These are phyloP conservation scores for Apostichopus californicus DNA, from an alignment of 35 echinoderm and acorn worm genomes.

Conservation along the genomic window DNA sequence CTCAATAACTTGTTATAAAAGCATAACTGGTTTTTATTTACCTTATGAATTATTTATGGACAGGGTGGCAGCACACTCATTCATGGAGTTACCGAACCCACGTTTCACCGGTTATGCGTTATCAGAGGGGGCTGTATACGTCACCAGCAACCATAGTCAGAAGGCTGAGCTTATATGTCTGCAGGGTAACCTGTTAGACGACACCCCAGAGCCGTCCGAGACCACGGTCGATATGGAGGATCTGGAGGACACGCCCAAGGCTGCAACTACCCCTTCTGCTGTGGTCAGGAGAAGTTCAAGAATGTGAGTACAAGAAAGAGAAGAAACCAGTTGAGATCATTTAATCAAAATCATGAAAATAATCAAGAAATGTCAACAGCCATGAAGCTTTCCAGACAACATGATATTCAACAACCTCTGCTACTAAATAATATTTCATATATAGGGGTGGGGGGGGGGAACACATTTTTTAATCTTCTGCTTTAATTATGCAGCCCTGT, in stretches of 20 bases:
- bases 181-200: slow-evolving; percentile 68
- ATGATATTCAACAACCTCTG: not conserved
- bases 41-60: not conserved
- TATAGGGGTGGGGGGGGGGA: not conserved
- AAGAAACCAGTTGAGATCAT: not conserved
- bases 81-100: slow-evolving; percentile 81
- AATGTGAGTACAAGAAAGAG: slow-evolving; percentile 1
- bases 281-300: slow-evolving; percentile 28
- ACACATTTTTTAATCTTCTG: too few relatives aligned
- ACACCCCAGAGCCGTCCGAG: not conserved
- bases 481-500: too few relatives aligned
- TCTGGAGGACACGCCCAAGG: slow-evolving; percentile 35
- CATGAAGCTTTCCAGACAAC: not conserved
- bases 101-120: slow-evolving; percentile 83
- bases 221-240: not conserved
- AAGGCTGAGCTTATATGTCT: slow-evolving; percentile 84
- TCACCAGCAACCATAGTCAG: slow-evolving; percentile 64
- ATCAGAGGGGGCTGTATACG: slow-evolving; percentile 75
- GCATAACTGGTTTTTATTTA: too few relatives aligned
- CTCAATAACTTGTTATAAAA: too few relatives aligned
- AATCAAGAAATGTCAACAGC: not conserved
- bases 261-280: not conserved
- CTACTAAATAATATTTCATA: not conserved
- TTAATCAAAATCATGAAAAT: not conserved
- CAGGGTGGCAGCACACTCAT: slow-evolving; percentile 64